Evolutionary conservation across 2,113 vertebrate species (phyloP).

Genomic region (Ia io): DNA sequence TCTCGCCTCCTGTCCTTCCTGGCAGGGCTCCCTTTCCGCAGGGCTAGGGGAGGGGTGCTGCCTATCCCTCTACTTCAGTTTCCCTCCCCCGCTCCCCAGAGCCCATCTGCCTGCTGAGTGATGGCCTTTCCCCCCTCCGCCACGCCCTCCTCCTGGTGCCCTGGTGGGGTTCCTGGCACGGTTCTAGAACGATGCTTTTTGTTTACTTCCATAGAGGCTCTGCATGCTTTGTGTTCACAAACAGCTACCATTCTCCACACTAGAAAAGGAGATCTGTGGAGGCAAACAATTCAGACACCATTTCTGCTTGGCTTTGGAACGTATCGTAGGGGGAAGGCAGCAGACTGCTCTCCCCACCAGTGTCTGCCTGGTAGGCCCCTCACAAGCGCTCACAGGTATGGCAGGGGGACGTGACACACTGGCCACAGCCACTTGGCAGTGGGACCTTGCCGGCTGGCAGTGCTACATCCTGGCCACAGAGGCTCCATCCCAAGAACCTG

Average conservation of each 20-base stretch:
- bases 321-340: not conserved
- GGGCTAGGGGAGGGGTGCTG: not conserved
- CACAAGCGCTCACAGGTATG: not conserved
- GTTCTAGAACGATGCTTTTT: not conserved
- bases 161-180: not conserved
- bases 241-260: slow-evolving; percentile 24
- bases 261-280: not conserved
- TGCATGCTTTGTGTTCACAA: slow-evolving; percentile 48
- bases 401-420: not conserved
- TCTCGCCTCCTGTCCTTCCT: not conserved
- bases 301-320: slow-evolving; percentile 34
- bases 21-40: not conserved
- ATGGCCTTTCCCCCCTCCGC: not conserved
- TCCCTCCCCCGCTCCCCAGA: not conserved
- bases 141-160: not conserved
- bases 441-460: not conserved
- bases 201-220: slow-evolving; percentile 32
- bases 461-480: not conserved
- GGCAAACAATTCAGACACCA: slow-evolving; percentile 35
- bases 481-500: not conserved
- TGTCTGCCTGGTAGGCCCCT: not conserved
- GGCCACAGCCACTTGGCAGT: not conserved
- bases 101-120: not conserved
- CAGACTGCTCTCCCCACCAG: not conserved
- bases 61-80: not conserved